Percentiles rank a stretch among this genome's conserved stretches.
These are phyloP conservation scores for Anguilla rostrata DNA, from an alignment of 2,113 vertebrate species.

Conservation along the genomic window DNA sequence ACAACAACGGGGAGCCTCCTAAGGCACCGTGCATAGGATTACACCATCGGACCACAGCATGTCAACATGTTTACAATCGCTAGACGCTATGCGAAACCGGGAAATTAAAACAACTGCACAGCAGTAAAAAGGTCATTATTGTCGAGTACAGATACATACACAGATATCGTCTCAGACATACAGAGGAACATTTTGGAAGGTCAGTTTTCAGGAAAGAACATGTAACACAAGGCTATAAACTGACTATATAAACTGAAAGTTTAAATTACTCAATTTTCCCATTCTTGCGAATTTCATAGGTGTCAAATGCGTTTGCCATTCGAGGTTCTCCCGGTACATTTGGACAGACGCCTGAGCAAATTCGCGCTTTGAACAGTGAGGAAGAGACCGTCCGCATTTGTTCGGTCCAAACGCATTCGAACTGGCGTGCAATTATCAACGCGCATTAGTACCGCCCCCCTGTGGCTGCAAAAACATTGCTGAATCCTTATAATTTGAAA, in stretches of 20 bases:
- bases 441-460: conserved; percentile 61
- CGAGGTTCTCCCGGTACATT: conserved; percentile 56
- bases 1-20: conserved; percentile 46
- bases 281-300: conserved; percentile 47
- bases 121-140: conserved; percentile 73
- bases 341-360: conserved; percentile 68
- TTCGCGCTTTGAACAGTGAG: conserved; percentile 60
- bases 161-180: conserved; percentile 56
- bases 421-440: conserved; percentile 60
- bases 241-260: conserved; percentile 65
- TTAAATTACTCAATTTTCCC: conserved; percentile 65
- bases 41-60: conserved; percentile 73
- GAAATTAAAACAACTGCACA: conserved; percentile 78
- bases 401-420: not conserved
- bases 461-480: conserved; percentile 67
- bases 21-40: conserved; percentile 74
- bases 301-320: conserved; percentile 55
- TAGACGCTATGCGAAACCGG: conserved; percentile 68
- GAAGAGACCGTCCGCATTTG: conserved; percentile 61
- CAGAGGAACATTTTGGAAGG: conserved; percentile 2
- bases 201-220: not conserved
- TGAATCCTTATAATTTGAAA: conserved; percentile 66
- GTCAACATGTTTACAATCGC: conserved; percentile 76
- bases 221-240: conserved; percentile 55
- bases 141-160: conserved; percentile 72